Evolutionary conservation across 2,113 vertebrate genomes (phyloP), one percentile per base, ranked within the genome.

Genomic region (Delphinus delphis): DNA sequence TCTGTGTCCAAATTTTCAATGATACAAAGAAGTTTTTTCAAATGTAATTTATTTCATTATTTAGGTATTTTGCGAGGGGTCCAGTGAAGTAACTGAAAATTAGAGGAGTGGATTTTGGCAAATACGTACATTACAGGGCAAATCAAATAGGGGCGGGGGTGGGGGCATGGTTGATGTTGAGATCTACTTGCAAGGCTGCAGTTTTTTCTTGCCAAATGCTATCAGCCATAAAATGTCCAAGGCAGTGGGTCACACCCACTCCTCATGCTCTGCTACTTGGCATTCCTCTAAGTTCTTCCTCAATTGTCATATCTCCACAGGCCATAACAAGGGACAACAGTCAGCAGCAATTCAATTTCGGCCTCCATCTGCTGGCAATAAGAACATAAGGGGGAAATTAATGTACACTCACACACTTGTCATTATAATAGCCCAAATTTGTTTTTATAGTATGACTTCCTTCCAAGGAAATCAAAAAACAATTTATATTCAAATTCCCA

Each of bases 361-460:
- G 96, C 97, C 97, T 98, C 97, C 97, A 97, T 98, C 97, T 98
- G 97, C 97, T 98, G 97, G 96, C 96, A 97, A 96, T 98, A 98
- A 97, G 97, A 98, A 98, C 97, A 98, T 97, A 98, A 97, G 98
- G 96, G 97, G 85, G 38, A 96, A 97, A 97, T 98, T 97, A 98
- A 97, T 97, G 97, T 96, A 93, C 90, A 97, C 84, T 94, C 97
- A 96, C 95, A 97, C 70, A 95, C 77, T 96, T 98, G 90, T 97
- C 92, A 97, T 97, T 96, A 95, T 81, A 97, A 93, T 96, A 95
- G 96, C 76, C 88, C 87, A 76, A 96, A 94, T 97, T 98, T 98
- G 77, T 95, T 97, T 98, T 97, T 97, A 92, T 94, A 96, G 80
- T 95, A 85, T 81, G 77, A 96, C 50, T 97, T 97, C 95, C 62